Evolutionary conservation across 2,113 vertebrate genomes (phyloP).

Genomic region (Odobenus rosmarus): DNA sequence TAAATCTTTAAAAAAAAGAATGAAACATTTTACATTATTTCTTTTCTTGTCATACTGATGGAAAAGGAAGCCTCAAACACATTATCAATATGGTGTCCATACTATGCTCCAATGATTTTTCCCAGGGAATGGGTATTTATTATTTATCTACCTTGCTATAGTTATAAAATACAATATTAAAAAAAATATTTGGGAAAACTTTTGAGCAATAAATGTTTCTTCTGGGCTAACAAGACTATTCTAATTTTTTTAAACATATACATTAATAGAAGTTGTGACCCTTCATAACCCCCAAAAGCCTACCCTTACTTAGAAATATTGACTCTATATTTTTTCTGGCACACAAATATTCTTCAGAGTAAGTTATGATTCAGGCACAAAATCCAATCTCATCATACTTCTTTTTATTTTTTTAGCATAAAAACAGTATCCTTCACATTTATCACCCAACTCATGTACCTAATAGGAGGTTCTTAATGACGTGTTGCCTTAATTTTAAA

Average conservation of each 20-base stretch:
- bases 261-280: background rate
- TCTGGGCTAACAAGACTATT: background rate
- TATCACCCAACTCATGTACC: background rate
- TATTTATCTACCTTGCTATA: background rate
- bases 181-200: background rate
- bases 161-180: background rate
- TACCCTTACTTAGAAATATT: conserved; percentile 25
- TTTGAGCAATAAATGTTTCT: background rate
- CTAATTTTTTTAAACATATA: background rate
- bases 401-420: background rate
- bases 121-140: background rate
- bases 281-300: background rate
- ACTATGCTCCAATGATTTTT: background rate
- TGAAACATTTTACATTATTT: background rate
- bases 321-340: background rate
- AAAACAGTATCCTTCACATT: background rate
- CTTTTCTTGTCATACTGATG: background rate
- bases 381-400: background rate
- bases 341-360: background rate
- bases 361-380: conserved; percentile 12
- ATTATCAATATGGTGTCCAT: background rate
- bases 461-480: background rate
- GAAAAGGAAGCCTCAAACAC: background rate
- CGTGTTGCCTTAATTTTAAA: background rate
- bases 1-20: background rate